phyloP scores from a whole-genome alignment of 1,140 invertebrate genomes.

The Copidosoma floridanum region DNA sequence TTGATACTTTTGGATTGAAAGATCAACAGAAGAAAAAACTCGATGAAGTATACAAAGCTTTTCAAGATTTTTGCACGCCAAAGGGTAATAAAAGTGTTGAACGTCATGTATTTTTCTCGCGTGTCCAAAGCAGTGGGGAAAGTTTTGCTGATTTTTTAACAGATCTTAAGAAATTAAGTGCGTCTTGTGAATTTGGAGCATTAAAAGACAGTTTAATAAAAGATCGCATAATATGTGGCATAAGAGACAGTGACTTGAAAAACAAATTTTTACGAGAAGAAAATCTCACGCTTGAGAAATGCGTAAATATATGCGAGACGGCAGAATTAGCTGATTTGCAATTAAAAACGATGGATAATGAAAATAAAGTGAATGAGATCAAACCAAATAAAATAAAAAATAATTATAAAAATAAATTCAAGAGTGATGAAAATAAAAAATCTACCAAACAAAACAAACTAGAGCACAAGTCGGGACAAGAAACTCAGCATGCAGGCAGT shows the following conservation, averaged over 20 bases:
- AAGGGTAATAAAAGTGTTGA: conserved; percentile 37
- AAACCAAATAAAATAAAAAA: neutral
- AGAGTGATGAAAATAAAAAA: neutral
- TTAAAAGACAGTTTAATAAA: conserved; percentile 28
- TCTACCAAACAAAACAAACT: neutral
- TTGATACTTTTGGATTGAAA: conserved; percentile 36
- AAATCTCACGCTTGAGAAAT: conserved; percentile 25
- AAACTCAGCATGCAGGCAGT: neutral
- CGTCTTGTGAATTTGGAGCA: conserved; percentile 25
- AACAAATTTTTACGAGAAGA: conserved; percentile 25
- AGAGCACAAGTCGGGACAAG: neutral
- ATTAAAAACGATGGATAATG: conserved; percentile 19
- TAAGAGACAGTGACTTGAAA: conserved; percentile 27
- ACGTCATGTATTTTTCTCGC: conserved; percentile 28
- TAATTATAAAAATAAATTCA: neutral
- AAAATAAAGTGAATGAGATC: neutral
- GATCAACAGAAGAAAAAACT: conserved; percentile 32
- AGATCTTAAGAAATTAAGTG: conserved; percentile 30
- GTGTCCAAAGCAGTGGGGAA: conserved; percentile 26
- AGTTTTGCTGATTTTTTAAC: conserved; percentile 27
- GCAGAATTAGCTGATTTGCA: conserved; percentile 26
- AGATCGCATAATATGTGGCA: conserved; percentile 29
- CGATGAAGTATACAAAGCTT: conserved; percentile 29
- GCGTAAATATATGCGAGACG: conserved; percentile 26
- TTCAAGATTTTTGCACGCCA: conserved; percentile 38